Percentiles rank a stretch among this genome's conserved stretches.
Conservation (phyloP, 2,113 vertebrate species). For the Anoura caudifer region DNA sequence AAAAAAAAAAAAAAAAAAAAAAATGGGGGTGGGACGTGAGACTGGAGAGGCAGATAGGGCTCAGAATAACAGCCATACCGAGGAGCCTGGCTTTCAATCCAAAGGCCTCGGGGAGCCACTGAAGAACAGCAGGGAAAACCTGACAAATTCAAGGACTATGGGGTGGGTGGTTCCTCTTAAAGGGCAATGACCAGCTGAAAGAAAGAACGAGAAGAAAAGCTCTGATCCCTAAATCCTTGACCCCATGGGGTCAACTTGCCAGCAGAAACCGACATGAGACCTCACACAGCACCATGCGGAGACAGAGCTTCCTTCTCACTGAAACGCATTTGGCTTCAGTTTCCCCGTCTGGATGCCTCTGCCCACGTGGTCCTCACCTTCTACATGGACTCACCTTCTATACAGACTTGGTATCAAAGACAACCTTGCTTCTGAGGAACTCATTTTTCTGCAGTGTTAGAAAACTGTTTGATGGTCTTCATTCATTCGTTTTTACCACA, state of each 20-base stretch:
- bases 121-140: not conserved
- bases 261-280: not conserved
- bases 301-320: not conserved
- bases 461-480: not conserved
- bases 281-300: rapidly evolving
- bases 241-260: not conserved
- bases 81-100: not conserved
- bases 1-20: no score
- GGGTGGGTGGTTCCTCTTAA: not conserved
- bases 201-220: not conserved
- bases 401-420: not conserved
- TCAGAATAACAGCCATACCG: not conserved
- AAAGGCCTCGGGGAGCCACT: not conserved
- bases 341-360: not conserved
- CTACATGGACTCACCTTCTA: not conserved
- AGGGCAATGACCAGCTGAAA: not conserved
- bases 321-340: not conserved
- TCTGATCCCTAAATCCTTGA: not conserved
- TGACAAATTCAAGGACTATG: not conserved
- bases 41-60: not conserved
- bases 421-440: not conserved
- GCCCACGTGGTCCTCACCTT: no score
- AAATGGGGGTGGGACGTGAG: not conserved
- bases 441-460: not conserved
- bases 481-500: not conserved